A percentile compares a stretch with the other conserved stretches of the same genome.
phyloP scores from a whole-genome alignment of 2,797 vertebrate species.

The Rhyacichthys aspro region DNA sequence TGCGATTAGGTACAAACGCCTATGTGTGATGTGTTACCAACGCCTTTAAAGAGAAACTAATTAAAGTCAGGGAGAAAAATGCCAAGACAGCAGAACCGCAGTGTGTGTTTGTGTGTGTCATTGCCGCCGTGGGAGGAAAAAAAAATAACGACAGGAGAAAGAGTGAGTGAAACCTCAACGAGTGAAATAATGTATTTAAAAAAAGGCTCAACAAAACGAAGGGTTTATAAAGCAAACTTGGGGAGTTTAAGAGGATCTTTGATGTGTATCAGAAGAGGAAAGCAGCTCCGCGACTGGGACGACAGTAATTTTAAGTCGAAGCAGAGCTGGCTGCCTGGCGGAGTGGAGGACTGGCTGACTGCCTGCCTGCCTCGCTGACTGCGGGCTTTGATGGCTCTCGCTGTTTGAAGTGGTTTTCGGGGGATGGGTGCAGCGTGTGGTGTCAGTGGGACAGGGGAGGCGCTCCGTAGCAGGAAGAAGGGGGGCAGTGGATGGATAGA shows the following conservation, averaged over 20 bases:
- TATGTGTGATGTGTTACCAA: constrained; percentile 42
- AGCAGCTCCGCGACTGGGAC: constrained; percentile 79
- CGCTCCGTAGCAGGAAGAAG: constrained; percentile 20
- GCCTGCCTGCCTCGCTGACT: constrained; percentile 76
- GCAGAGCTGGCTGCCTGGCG: constrained; percentile 81
- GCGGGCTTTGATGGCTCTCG: constrained; percentile 80
- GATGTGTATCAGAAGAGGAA: constrained; percentile 84
- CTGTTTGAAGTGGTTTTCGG: constrained; percentile 87
- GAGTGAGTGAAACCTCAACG: constrained; percentile 58
- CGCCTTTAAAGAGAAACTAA: constrained; percentile 70
- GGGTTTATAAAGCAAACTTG: constrained; percentile 80
- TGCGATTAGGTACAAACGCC: constrained; percentile 44
- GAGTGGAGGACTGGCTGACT: constrained; percentile 70
- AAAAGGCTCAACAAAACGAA: constrained; percentile 69
- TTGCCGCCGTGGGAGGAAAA: constrained; percentile 60
- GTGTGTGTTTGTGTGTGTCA: constrained; percentile 65
- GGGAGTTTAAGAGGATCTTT: constrained; percentile 83
- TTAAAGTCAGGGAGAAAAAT: constrained; percentile 75
- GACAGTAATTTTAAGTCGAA: constrained; percentile 85
- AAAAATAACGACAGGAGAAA: constrained; percentile 32
- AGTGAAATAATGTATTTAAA: constrained; percentile 72
- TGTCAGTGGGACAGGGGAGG: constrained; percentile 83
- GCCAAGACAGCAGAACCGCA: constrained; percentile 72
- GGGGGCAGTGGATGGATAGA: constrained; percentile 40
- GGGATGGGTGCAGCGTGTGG: constrained; percentile 82